phyloP scores from a whole-genome alignment of 2,113 vertebrate species.

The Dromas ardeola region DNA sequence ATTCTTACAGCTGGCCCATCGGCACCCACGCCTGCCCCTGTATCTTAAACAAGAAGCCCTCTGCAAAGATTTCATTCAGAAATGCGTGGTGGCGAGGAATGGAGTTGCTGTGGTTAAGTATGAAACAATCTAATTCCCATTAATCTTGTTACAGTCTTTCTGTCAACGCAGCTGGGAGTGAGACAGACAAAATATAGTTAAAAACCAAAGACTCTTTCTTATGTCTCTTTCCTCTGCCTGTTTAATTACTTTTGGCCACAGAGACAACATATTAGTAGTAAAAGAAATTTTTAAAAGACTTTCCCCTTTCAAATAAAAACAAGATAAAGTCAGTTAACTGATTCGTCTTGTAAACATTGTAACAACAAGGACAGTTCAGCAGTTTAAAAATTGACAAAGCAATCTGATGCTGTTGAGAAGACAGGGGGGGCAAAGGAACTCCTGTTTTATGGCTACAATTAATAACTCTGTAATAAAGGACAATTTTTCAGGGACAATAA shows the following conservation, averaged over 20 bases:
- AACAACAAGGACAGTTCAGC: not conserved
- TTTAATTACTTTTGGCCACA: not conserved
- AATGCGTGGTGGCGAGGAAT: not conserved
- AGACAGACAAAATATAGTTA: not conserved
- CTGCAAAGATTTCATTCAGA: not conserved
- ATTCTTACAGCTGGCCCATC: not conserved
- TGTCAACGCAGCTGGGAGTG: not conserved
- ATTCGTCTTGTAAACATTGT: not conserved
- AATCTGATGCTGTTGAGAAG: not conserved
- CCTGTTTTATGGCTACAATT: not conserved
- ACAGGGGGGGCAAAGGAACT: not conserved
- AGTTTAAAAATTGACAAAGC: not conserved
- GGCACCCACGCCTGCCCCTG: not conserved
- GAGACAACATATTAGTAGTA: not conserved
- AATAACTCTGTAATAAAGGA: not conserved
- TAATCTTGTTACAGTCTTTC: not conserved
- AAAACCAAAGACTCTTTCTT: not conserved
- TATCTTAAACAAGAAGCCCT: not conserved
- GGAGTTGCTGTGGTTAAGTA: not conserved
- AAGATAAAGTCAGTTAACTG: not conserved
- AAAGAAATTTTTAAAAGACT: not conserved
- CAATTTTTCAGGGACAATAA: not conserved
- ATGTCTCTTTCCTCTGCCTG: not conserved
- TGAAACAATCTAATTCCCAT: not conserved
- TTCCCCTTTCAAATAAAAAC: not conserved